Conservation (phyloP, 2,113 vertebrate species). For the Phasianus colchicus region DNA sequence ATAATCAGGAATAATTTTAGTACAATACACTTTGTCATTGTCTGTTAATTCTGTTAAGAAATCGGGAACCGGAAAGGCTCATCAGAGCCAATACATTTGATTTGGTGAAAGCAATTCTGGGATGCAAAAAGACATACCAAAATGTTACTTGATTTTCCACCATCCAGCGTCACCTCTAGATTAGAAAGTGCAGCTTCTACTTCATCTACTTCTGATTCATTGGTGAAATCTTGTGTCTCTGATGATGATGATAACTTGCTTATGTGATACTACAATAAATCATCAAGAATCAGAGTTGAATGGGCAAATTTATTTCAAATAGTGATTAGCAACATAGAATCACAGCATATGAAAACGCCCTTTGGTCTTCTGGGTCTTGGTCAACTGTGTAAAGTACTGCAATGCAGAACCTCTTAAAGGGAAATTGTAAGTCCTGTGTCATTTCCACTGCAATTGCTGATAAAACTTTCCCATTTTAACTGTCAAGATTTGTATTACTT, state of each 20-base stretch:
- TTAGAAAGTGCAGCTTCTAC: constrained; percentile 94
- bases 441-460: not conserved
- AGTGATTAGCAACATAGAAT: not conserved
- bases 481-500: not conserved
- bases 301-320: not conserved
- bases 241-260: constrained; percentile 88
- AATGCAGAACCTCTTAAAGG: not conserved
- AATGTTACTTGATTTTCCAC: constrained; percentile 83
- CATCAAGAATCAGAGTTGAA: not conserved
- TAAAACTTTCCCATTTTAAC: not conserved
- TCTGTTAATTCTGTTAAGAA: not conserved
- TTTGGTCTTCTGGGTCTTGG: not conserved
- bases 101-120: not conserved
- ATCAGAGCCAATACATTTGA: not conserved
- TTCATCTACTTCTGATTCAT: constrained; percentile 92
- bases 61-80: not conserved
- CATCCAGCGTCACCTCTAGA: constrained; percentile 93
- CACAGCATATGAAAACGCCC: not conserved
- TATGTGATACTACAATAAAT: constrained; percentile 88
- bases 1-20: constrained; percentile 73
- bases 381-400: not conserved
- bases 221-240: constrained; percentile 79
- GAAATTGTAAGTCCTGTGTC: not conserved
- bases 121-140: constrained; percentile 82
- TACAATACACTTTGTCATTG: not conserved